Evolutionary conservation across 2,797 vertebrate species (phyloP).

Genomic region (Megaceryle alcyon): DNA sequence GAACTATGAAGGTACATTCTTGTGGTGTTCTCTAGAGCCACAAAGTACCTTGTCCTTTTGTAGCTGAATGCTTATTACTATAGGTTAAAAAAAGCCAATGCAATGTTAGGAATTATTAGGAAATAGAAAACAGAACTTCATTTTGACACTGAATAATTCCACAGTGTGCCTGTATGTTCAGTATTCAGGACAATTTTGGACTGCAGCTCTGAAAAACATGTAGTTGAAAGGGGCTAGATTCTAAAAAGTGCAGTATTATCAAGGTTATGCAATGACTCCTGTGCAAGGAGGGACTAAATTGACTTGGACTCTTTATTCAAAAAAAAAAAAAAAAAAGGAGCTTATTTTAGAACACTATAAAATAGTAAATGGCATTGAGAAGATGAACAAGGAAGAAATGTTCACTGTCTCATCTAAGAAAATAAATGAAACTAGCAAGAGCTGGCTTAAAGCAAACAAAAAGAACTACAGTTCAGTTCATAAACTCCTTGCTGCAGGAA

Average conservation of each 20-base stretch:
- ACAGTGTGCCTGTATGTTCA: accelerated
- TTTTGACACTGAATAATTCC: not conserved
- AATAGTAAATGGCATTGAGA: not conserved
- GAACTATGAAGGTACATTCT: not conserved
- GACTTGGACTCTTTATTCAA: not conserved
- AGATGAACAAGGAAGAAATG: slow-evolving; percentile 1
- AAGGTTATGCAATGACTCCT: not conserved
- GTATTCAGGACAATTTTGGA: not conserved
- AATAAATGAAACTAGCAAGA: not conserved
- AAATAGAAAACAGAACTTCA: not conserved
- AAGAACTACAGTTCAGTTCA: not conserved
- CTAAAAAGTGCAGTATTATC: not conserved
- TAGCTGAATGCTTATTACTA: not conserved
- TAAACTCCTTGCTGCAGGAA: not conserved
- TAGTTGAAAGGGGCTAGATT: not conserved
- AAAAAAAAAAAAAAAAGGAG: not conserved
- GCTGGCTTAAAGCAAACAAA: not conserved
- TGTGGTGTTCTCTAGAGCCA: not conserved
- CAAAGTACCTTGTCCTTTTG: not conserved
- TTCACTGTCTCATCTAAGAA: not conserved
- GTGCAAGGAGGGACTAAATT: not conserved
- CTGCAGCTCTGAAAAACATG: not conserved
- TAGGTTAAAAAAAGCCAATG: not conserved
- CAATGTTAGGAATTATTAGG: not conserved
- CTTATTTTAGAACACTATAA: slow-evolving; percentile 43